Base-by-base conservation (phyloP, 2,113 vertebrate genomes). In the Crypturellus undulatus region DNA sequence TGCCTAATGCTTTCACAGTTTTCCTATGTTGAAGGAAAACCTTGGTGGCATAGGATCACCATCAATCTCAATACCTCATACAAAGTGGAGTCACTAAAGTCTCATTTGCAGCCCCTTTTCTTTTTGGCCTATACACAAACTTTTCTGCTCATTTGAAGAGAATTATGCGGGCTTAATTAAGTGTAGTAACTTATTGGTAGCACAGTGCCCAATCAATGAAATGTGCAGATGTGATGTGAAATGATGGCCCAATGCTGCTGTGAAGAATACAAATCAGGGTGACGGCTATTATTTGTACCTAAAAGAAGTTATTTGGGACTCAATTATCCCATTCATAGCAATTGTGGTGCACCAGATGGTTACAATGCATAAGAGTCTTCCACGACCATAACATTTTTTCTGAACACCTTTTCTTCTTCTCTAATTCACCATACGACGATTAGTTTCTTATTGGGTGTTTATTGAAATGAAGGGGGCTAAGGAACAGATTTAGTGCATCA, bases 221-320 rank as follows among this genome's bases (percentile, higher is more conserved):
- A 97, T 90, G 98, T 98, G 98, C 98, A 99, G 98, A 99, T 99
- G 99, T 98, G 98, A 98, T 97, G 98, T 98, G 98, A 99, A 98
- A 98, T 98, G 97, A 97, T 94, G 96, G 97, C 93, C 97, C 82
- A 90, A 97, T 93, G 92, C 92, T 96, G 98, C 96, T 97, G 96
- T 96, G 97, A 98, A 97, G 98, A 98, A 98, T 98, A 98, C 98
- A 98, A 98, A 98, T 98, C 98, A 98, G 98, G 97, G 95, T 97
- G 96, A 97, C 65, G 85, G 96, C 97, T 93, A 98, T 98, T 98
- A 98, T 98, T 97, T 94, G 92, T 92, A 95, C 94, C 97, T 97
- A 96, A 98, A 98, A 98, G 98, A 98, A 98, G 98, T 98, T 98
- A 98, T 98, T 98, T 98, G 97, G 98, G 97, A 98, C 98, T 99